Evolutionary conservation across 1,140 invertebrate genomes (phyloP).

Genomic region (Drosophila elegans): DNA sequence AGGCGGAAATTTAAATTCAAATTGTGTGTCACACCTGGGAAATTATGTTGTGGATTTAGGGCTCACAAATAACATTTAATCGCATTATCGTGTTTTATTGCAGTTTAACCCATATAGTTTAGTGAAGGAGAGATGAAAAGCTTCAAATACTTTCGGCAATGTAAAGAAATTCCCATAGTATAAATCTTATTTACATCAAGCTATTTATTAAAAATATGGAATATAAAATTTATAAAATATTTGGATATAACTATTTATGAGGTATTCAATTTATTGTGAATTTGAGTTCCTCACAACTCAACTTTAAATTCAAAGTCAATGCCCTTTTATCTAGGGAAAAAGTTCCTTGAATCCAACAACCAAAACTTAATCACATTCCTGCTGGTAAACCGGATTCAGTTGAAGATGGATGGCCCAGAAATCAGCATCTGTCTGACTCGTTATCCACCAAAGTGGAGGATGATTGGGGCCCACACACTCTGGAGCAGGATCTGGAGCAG

Average conservation of each 20-base stretch:
- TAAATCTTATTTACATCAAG: too few relatives aligned
- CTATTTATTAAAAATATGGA: too few relatives aligned
- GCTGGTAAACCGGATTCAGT: conserved; percentile 5
- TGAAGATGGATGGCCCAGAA: conserved; percentile 35
- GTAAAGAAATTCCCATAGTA: too few relatives aligned
- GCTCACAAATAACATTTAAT: conserved; percentile 9
- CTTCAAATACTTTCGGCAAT: background rate
- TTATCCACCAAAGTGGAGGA: conserved; percentile 29
- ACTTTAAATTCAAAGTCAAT: background rate
- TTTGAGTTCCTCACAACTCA: background rate
- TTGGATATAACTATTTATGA: too few relatives aligned
- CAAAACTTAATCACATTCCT: conserved; percentile 34
- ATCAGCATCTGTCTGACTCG: conserved; percentile 66
- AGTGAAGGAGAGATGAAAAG: too few relatives aligned
- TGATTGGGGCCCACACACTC: conserved; percentile 20
- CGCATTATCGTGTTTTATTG: background rate
- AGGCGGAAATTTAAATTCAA: conserved; percentile 42
- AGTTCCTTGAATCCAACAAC: background rate
- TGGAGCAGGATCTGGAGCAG: conserved; percentile 6
- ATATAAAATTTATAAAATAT: too few relatives aligned
- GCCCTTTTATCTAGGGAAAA: background rate
- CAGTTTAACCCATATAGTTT: background rate
- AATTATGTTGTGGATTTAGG: conserved; percentile 18
- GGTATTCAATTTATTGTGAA: too few relatives aligned
- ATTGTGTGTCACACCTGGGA: conserved; percentile 38